A percentile compares a stretch with the other conserved stretches of the same genome.
Conservation (phyloP, 2,888 invertebrate species). For the Ophion ellenae region DNA sequence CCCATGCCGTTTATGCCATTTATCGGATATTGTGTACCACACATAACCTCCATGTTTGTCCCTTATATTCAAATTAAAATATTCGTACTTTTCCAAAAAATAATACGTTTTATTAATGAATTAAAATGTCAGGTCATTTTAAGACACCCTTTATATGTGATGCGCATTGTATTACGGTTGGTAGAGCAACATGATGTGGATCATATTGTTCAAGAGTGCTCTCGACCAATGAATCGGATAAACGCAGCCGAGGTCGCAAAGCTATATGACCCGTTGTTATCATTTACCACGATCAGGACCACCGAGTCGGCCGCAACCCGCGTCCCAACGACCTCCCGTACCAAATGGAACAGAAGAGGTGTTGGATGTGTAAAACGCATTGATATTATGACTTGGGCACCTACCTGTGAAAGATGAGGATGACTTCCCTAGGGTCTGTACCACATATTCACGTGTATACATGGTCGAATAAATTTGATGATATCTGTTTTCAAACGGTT, state of each 20-base stretch:
- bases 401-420: conserved; percentile 50
- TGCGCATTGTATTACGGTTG: conserved; percentile 19
- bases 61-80: too few species aligned
- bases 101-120: too few species aligned
- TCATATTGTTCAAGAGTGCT: conserved; percentile 40
- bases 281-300: conserved; percentile 20
- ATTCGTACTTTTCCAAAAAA: too few species aligned
- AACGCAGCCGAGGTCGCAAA: conserved; percentile 3
- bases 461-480: neutral
- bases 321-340: conserved; percentile 13
- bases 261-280: conserved; percentile 46
- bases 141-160: neutral
- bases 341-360: conserved; percentile 27
- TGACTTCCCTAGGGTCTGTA: neutral
- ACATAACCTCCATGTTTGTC: too few species aligned
- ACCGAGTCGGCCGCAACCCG: conserved; percentile 15
- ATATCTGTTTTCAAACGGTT: neutral
- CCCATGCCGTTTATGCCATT: too few species aligned
- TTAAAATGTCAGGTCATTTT: too few species aligned
- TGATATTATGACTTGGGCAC: conserved; percentile 24
- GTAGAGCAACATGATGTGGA: neutral
- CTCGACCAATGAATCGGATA: conserved; percentile 9
- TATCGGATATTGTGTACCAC: too few species aligned
- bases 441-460: neutral
- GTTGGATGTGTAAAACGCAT: neutral